Evolutionary conservation across 2,113 vertebrate species (phyloP).

Genomic region (Caranx melampygus): DNA sequence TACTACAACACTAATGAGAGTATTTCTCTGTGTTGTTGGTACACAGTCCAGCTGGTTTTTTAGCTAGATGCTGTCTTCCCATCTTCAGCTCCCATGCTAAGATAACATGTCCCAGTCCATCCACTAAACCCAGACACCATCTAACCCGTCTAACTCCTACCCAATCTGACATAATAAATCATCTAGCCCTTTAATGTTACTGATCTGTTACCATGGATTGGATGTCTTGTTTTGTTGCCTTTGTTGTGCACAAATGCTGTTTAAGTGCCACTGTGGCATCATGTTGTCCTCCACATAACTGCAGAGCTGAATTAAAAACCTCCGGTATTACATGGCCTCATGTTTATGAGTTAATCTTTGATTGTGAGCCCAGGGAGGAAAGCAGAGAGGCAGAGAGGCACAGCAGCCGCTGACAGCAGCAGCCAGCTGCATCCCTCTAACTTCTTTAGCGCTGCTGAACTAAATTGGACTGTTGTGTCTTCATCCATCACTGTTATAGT

Average conservation of each 20-base stretch:
- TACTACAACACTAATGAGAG: neutral
- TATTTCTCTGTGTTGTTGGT: no score
- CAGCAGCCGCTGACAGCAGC: slow-evolving; percentile 3
- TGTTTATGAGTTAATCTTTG: neutral
- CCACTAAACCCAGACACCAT: neutral
- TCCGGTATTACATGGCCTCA: neutral
- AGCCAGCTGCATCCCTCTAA: slow-evolving; percentile 3
- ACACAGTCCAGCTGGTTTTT: no score
- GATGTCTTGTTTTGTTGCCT: neutral
- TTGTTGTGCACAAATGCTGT: neutral
- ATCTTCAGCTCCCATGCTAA: neutral
- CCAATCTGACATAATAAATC: no score
- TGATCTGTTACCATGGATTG: neutral
- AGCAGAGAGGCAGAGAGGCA: no score
- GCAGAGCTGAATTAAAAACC: neutral
- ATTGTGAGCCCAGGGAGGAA: neutral
- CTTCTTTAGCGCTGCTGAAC: slow-evolving; percentile 20
- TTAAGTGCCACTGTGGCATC: neutral
- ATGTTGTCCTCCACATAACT: neutral
- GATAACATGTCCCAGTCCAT: neutral
- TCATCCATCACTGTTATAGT: slow-evolving; percentile 29
- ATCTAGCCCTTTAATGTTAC: no score
- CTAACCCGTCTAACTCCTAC: neutral
- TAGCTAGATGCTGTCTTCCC: no score
- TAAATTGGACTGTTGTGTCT: slow-evolving; percentile 27